Percentiles rank a stretch among this genome's conserved stretches.
phyloP scores from a whole-genome alignment of 2,888 invertebrate species.

The Callimorpha dominula region DNA sequence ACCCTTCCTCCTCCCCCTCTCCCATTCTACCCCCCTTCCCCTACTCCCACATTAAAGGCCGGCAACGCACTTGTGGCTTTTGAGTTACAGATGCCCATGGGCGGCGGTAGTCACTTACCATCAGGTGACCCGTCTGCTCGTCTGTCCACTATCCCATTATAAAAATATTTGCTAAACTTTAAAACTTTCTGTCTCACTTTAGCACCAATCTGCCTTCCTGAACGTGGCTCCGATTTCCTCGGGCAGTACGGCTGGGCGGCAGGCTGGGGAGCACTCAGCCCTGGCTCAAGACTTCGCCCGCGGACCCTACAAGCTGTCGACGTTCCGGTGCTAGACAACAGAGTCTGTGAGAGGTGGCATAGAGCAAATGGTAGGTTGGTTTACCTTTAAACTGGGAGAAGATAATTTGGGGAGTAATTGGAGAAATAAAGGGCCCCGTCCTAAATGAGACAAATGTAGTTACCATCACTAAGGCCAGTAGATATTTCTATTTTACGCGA shows the following conservation, averaged over 20 bases:
- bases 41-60: too few species aligned
- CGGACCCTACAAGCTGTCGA: constrained; percentile 96
- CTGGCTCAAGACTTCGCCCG: constrained; percentile 94
- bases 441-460: too few species aligned
- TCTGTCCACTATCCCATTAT: too few species aligned
- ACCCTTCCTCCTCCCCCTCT: too few species aligned
- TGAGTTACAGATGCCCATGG: too few species aligned
- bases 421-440: too few species aligned
- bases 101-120: too few species aligned
- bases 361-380: constrained; percentile 85
- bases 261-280: constrained; percentile 96
- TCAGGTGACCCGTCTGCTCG: too few species aligned
- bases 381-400: neutral
- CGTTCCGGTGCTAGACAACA: constrained; percentile 97
- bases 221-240: constrained; percentile 95
- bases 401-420: neutral
- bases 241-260: constrained; percentile 97
- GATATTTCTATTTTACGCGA: too few species aligned
- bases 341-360: constrained; percentile 89
- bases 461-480: too few species aligned
- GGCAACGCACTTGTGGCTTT: too few species aligned
- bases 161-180: neutral
- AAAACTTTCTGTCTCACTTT: constrained; percentile 49
- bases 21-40: too few species aligned
- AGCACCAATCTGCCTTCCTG: constrained; percentile 96